Conservation (phyloP, 1,140 invertebrate species). For the Marisa cornuarietis region DNA sequence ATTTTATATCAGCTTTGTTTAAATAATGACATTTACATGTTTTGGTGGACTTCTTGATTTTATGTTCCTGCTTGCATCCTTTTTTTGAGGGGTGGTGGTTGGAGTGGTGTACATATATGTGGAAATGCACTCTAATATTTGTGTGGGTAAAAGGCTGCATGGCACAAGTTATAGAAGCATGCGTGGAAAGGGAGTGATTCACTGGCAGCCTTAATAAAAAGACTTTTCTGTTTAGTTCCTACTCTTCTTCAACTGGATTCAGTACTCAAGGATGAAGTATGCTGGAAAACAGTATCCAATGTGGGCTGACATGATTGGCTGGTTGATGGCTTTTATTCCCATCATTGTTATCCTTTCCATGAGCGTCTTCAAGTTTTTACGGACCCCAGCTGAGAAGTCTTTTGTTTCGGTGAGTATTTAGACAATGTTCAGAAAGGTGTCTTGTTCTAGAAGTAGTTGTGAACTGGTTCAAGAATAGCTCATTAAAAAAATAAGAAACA, state of each 20-base stretch:
- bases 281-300: slow-evolving; percentile 77
- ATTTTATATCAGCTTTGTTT: too few species aligned
- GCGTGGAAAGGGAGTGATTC: too few species aligned
- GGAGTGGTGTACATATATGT: too few species aligned
- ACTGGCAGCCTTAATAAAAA: too few species aligned
- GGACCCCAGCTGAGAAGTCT: slow-evolving; percentile 35
- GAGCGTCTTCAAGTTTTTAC: slow-evolving; percentile 37
- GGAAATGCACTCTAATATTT: too few species aligned
- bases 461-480: background rate
- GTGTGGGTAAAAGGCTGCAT: too few species aligned
- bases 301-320: slow-evolving; percentile 83
- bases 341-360: slow-evolving; percentile 75
- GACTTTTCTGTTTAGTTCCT: slow-evolving; percentile 72
- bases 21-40: too few species aligned
- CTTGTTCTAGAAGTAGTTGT: background rate
- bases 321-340: slow-evolving; percentile 73
- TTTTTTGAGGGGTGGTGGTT: too few species aligned
- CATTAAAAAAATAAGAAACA: too few species aligned
- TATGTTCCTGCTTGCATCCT: too few species aligned
- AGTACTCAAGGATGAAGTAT: slow-evolving; percentile 71
- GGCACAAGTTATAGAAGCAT: too few species aligned
- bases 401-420: slow-evolving; percentile 39
- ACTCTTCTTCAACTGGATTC: slow-evolving; percentile 83
- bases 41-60: too few species aligned
- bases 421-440: background rate